Conservation (phyloP, 1,140 invertebrate genomes). For the Drosophila kepulauana region DNA sequence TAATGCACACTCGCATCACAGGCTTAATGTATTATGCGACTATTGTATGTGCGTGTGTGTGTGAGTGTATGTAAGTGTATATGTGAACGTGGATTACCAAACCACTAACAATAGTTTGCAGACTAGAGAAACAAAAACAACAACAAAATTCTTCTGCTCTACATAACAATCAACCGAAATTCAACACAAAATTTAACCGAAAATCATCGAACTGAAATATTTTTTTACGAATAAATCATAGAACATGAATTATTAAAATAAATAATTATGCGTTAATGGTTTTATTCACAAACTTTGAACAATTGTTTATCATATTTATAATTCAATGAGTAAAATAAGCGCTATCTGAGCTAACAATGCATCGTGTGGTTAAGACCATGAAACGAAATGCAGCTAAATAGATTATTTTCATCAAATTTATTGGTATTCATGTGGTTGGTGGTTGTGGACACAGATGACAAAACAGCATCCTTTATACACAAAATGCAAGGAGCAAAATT, state of each 20-base stretch:
- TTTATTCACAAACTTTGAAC: not conserved
- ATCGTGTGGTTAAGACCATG: no score
- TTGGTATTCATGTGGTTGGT: no score
- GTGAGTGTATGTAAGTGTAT: not conserved
- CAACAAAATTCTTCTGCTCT: not conserved
- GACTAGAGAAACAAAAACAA: not conserved
- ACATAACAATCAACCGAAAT: not conserved
- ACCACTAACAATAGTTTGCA: conserved; percentile 20
- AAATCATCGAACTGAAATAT: not conserved
- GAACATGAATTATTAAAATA: not conserved
- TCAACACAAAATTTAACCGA: not conserved
- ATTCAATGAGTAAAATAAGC: not conserved
- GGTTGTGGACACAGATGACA: no score
- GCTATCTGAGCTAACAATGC: no score
- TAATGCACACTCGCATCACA: conserved; percentile 11
- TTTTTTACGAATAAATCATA: not conserved
- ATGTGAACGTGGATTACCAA: not conserved
- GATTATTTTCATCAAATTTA: no score
- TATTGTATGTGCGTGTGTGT: not conserved
- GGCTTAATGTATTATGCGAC: not conserved
- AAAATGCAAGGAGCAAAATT: no score
- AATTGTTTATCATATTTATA: not conserved
- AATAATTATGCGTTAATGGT: not conserved
- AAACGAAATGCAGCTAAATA: no score
- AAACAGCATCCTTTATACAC: no score